Percentiles rank a stretch among this genome's conserved stretches.
These are phyloP conservation scores for Leptodactylus fallax DNA, from an alignment of 2,797 vertebrate genomes.

Conservation along the genomic window DNA sequence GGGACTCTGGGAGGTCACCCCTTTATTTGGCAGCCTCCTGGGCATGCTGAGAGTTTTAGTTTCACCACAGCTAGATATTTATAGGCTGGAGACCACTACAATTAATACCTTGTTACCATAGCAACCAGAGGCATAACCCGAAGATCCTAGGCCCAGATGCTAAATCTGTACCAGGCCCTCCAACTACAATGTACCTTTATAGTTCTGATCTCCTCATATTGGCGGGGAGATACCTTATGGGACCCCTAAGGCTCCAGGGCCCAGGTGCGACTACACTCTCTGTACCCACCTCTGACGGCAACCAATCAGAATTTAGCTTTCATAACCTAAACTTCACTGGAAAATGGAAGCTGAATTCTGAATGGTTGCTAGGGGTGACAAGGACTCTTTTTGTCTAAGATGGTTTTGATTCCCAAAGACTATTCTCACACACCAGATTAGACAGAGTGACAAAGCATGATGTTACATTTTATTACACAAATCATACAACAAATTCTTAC, in stretches of 20 bases:
- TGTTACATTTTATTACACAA: not conserved
- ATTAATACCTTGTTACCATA: not conserved
- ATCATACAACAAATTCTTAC: not conserved
- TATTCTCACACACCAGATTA: not conserved
- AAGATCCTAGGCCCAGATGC: no score
- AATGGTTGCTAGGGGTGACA: not conserved
- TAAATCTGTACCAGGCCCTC: no score
- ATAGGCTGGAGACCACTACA: not conserved
- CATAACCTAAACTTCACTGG: not conserved
- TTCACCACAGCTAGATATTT: not conserved
- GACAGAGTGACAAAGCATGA: not conserved
- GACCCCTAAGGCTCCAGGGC: no score
- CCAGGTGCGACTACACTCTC: no score
- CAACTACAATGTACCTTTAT: no score
- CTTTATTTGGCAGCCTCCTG: no score
- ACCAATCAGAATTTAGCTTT: not conserved
- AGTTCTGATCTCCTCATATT: no score
- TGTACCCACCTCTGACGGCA: no score
- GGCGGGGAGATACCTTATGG: no score
- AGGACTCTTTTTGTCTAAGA: no score
- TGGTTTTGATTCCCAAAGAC: not conserved
- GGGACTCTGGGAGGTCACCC: no score
- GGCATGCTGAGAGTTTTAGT: not conserved
- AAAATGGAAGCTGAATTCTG: not conserved
- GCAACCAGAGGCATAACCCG: no score